These are phyloP conservation scores for Embidobia sp. DNA, from an alignment of 2,888 invertebrate species.

Conservation along the genomic window DNA sequence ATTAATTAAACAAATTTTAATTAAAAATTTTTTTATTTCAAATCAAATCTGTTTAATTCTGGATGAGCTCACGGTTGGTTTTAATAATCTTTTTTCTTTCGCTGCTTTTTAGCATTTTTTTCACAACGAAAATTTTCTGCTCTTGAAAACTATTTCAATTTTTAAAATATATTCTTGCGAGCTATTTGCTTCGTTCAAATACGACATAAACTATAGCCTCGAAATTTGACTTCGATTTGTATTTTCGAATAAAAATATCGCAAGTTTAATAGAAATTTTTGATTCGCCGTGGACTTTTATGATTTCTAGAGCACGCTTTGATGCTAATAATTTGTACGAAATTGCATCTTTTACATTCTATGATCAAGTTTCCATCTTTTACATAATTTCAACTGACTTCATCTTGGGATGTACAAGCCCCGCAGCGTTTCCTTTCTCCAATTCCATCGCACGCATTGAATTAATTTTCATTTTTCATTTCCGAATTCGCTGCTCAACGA, in stretches of 20 bases:
- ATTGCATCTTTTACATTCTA: conserved; percentile 64
- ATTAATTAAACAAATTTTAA: too few species aligned
- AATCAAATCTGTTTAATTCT: too few species aligned
- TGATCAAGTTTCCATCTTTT: conserved; percentile 65
- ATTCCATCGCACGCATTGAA: conserved; percentile 64
- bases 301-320: conserved; percentile 52
- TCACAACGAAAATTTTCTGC: too few species aligned
- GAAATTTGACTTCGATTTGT: too few species aligned
- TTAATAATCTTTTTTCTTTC: too few species aligned
- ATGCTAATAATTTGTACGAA: conserved; percentile 61
- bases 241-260: conserved; percentile 1
- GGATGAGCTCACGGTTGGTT: too few species aligned
- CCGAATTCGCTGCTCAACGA: conserved; percentile 49
- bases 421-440: conserved; percentile 60
- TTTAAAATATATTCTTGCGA: too few species aligned
- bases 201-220: too few species aligned
- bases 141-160: too few species aligned
- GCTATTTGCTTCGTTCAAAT: too few species aligned
- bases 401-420: conserved; percentile 58
- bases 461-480: conserved; percentile 63
- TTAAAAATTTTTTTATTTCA: too few species aligned
- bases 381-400: conserved; percentile 62
- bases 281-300: conserved; percentile 48
- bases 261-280: conserved; percentile 40
- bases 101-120: too few species aligned